Percentiles rank a stretch among this genome's conserved stretches.
These are phyloP conservation scores for Tortrix viridana DNA, from an alignment of 2,888 invertebrate species.

Conservation along the genomic window DNA sequence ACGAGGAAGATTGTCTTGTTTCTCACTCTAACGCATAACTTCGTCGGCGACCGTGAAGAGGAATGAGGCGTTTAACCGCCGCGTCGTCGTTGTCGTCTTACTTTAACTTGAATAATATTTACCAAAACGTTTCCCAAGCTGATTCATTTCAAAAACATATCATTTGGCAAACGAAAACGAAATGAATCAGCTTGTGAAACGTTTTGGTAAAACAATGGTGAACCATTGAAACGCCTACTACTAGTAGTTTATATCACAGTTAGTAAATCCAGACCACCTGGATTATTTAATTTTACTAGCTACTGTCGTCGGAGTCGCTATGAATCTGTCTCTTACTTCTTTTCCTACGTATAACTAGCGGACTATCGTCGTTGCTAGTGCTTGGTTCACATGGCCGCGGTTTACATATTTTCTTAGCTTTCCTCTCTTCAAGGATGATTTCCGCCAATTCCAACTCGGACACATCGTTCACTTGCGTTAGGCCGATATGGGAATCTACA, in stretches of 20 bases:
- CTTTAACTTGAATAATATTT: too few species aligned
- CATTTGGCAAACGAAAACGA: too few species aligned
- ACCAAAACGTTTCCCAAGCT: too few species aligned
- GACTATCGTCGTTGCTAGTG: slow-evolving; percentile 58
- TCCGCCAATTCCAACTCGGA: slow-evolving; percentile 87
- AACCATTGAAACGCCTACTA: too few species aligned
- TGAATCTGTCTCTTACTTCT: slow-evolving; percentile 63
- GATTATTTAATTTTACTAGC: slow-evolving; percentile 44
- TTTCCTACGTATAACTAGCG: slow-evolving; percentile 58
- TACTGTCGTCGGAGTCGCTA: slow-evolving; percentile 77
- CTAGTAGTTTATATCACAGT: slow-evolving; percentile 61
- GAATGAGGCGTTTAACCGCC: too few species aligned
- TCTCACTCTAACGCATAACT: too few species aligned
- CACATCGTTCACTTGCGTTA: slow-evolving; percentile 72
- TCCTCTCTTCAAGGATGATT: slow-evolving; percentile 71
- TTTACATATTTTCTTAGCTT: slow-evolving; percentile 39
- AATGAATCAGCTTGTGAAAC: too few species aligned
- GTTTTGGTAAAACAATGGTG: too few species aligned
- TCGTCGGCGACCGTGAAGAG: too few species aligned
- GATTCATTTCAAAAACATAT: too few species aligned
- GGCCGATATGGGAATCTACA: slow-evolving; percentile 84
- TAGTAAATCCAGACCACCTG: slow-evolving; percentile 44
- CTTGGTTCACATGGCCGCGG: slow-evolving; percentile 4
- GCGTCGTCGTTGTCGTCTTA: too few species aligned
- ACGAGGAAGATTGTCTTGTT: too few species aligned